phyloP scores from a whole-genome alignment of 2,113 vertebrate genomes.

The Phoxinus phoxinus region DNA sequence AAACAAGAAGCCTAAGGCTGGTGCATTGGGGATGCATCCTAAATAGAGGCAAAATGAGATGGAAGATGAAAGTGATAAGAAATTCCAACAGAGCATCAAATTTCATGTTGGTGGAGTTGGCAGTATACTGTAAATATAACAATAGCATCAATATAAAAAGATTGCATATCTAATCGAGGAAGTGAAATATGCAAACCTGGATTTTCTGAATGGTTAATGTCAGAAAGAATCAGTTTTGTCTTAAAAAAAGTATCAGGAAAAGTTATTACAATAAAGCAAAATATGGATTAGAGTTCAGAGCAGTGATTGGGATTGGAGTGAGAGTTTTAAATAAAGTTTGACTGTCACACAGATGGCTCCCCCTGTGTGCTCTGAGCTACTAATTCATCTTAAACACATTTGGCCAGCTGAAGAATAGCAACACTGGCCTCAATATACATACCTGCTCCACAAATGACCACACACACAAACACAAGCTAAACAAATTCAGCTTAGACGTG shows the following conservation, averaged over 20 bases:
- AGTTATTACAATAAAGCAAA: not conserved
- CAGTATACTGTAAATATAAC: not conserved
- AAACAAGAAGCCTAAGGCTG: no score
- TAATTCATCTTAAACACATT: constrained; percentile 44
- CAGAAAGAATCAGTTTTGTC: not conserved
- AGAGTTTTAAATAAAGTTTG: constrained; percentile 39
- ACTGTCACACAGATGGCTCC: constrained; percentile 7
- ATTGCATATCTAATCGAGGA: not conserved
- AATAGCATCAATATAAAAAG: not conserved
- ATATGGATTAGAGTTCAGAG: constrained; percentile 25
- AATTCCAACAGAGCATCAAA: no score
- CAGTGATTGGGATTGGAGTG: constrained; percentile 5
- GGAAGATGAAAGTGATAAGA: no score
- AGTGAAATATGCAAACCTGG: not conserved
- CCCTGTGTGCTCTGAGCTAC: constrained; percentile 16
- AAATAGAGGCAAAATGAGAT: no score
- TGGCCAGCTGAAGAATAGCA: constrained; percentile 28
- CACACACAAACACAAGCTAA: constrained; percentile 64
- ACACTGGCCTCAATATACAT: constrained; percentile 28
- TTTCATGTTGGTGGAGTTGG: no score
- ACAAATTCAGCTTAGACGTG: not conserved
- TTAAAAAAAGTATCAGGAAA: not conserved
- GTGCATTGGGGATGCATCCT: no score
- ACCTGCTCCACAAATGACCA: not conserved
- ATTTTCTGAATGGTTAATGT: not conserved